Conservation (phyloP, 2,113 vertebrate species). For the Cettia cetti region DNA sequence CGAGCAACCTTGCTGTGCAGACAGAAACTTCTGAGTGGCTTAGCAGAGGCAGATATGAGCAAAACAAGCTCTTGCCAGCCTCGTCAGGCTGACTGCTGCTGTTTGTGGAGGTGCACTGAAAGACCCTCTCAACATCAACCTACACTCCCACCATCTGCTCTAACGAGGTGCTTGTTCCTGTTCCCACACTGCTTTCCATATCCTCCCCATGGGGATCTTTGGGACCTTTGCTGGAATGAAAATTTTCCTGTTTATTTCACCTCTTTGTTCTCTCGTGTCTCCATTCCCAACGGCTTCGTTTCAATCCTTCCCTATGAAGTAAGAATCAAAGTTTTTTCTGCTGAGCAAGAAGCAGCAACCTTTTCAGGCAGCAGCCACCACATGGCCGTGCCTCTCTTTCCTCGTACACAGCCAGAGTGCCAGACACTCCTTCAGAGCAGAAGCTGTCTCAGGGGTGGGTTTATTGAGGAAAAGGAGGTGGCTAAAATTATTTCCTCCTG, state of each 20-base stretch:
- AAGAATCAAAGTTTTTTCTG: background rate
- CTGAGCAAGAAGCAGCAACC: background rate
- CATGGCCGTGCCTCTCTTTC: background rate
- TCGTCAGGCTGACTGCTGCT: background rate
- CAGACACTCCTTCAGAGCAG: background rate
- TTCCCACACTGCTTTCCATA: background rate
- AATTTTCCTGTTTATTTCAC: background rate
- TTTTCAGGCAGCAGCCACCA: background rate
- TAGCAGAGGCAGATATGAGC: background rate
- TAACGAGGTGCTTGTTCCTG: background rate
- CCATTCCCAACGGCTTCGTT: accelerated
- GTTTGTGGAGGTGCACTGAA: accelerated
- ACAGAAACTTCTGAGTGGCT: background rate
- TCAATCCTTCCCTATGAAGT: background rate
- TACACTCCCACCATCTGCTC: background rate
- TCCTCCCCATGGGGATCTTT: background rate
- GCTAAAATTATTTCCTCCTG: background rate
- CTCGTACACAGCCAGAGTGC: background rate
- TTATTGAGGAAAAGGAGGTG: background rate
- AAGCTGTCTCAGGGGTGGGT: background rate
- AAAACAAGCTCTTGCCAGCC: background rate
- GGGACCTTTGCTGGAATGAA: background rate
- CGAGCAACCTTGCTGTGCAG: background rate
- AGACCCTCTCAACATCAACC: background rate
- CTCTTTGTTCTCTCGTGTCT: background rate